Base-by-base conservation (phyloP, 2,888 invertebrate genomes). In the Stenotaenia linearis region DNA sequence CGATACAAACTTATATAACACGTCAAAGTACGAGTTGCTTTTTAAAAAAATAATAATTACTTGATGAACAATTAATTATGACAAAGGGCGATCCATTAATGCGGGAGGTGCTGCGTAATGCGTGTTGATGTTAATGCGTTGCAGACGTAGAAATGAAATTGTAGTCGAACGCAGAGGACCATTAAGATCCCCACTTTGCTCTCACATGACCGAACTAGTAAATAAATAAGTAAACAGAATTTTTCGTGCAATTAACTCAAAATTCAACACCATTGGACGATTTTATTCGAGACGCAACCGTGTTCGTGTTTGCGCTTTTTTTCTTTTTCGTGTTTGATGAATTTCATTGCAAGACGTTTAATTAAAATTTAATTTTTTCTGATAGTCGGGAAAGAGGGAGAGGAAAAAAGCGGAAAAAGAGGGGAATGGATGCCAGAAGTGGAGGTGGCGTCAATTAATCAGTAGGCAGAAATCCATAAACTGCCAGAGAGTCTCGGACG, bases 41-140 rank as follows among this genome's bases (percentile, higher is more conserved):
- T 45, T 45, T n/a, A 9, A 15, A 3, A 45, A 7, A 69, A 25
- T 25, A 28, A 28, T 69, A 69, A 69, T 69, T 69, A 25, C 25
- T 69, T 69, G 28, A 69, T 69, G 69, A 69, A 69, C 69, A 69
- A 69, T 28, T 69, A 69, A 69, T 69, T 69, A 69, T 28, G 69
- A 69, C 69, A 69, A 69, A 69, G 69, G 69, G 69, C 2, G 28
- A 28, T 25, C 69, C 69, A 69, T 23, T 69, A 69, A 69, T 69
- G 69, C 25, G 12, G 6, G 45, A 12, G 7, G 45, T 18, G 9
- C 32, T 25, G 10, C 69, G 69, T 28, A 28, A 25, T 69, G 23
- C 25, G 12, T 25, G 25, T 25, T 69, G 69, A 25, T 69, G 23
- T 69, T 69, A 69, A 69, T 69, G 69, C 28, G 69, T 69, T 69